These are phyloP conservation scores for Spermophilus dauricus DNA, from an alignment of 2,113 vertebrate genomes.

Conservation along the genomic window DNA sequence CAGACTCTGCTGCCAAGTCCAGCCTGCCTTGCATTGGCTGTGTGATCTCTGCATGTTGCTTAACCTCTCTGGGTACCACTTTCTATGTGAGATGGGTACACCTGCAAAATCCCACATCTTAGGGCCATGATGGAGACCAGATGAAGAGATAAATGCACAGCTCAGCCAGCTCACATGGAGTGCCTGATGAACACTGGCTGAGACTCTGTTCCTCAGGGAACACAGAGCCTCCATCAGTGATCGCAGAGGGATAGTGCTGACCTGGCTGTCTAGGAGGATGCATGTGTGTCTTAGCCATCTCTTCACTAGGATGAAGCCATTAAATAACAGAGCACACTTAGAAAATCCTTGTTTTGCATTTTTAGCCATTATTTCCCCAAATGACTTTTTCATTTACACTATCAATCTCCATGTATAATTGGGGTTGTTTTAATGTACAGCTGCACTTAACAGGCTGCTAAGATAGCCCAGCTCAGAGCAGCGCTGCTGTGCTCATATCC, in stretches of 20 bases:
- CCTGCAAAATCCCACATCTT: too few relatives aligned
- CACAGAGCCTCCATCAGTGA: neutral
- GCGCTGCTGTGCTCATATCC: fast-evolving
- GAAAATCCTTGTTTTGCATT: neutral
- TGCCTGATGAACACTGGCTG: neutral
- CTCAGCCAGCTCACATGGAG: neutral
- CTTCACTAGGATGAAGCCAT: neutral
- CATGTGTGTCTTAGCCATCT: neutral
- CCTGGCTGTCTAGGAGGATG: neutral
- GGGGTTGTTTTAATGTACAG: neutral
- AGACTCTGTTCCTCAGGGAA: neutral
- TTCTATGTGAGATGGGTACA: too few relatives aligned
- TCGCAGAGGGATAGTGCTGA: fast-evolving
- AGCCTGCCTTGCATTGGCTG: neutral
- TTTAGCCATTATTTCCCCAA: neutral
- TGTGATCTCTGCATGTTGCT: neutral
- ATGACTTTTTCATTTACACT: neutral
- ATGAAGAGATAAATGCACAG: neutral
- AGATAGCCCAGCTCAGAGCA: neutral
- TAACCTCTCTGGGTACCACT: neutral
- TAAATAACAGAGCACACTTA: neutral
- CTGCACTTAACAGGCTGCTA: neutral
- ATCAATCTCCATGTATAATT: neutral
- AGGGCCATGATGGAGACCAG: neutral
- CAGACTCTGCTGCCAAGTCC: neutral